Conservation (phyloP, 2,113 vertebrate species). For the Catharus bicknelli region DNA sequence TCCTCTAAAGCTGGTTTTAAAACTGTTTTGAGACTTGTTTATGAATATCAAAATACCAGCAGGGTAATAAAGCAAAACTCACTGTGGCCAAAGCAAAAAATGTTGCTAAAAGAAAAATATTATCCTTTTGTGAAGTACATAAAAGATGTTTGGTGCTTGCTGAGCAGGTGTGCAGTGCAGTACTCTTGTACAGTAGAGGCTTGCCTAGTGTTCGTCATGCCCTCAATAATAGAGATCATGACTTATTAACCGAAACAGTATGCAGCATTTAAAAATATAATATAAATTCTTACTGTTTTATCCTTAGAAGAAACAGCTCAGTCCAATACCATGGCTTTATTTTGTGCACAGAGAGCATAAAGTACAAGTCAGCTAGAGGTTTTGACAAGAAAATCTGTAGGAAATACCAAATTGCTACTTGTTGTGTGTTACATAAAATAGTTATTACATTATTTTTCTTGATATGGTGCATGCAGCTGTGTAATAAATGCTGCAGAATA, state of each 20-base stretch:
- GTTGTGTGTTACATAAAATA: background rate
- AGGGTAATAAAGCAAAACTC: slow-evolving; percentile 8
- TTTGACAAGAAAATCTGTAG: slow-evolving; percentile 14
- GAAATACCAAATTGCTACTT: background rate
- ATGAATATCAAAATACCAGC: slow-evolving; percentile 26
- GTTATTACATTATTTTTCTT: background rate
- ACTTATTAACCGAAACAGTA: slow-evolving; percentile 32
- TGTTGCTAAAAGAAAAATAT: slow-evolving; percentile 22
- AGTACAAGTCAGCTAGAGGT: background rate
- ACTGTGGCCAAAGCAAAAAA: background rate
- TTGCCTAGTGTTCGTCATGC: background rate
- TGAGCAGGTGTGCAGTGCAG: background rate
- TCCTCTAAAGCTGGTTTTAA: slow-evolving; percentile 28
- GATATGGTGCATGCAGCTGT: background rate
- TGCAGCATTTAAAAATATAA: slow-evolving; percentile 1
- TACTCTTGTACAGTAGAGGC: background rate
- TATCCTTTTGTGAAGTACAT: background rate
- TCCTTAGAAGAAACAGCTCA: background rate
- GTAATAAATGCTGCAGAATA: background rate
- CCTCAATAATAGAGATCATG: background rate
- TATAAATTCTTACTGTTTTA: background rate
- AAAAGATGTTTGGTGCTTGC: background rate
- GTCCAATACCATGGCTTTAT: background rate
- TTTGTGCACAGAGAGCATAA: background rate
- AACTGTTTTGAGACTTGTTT: slow-evolving; percentile 10